These are phyloP conservation scores for Chaenodraco wilsoni DNA, from an alignment of 2,797 vertebrate genomes.

Conservation along the genomic window DNA sequence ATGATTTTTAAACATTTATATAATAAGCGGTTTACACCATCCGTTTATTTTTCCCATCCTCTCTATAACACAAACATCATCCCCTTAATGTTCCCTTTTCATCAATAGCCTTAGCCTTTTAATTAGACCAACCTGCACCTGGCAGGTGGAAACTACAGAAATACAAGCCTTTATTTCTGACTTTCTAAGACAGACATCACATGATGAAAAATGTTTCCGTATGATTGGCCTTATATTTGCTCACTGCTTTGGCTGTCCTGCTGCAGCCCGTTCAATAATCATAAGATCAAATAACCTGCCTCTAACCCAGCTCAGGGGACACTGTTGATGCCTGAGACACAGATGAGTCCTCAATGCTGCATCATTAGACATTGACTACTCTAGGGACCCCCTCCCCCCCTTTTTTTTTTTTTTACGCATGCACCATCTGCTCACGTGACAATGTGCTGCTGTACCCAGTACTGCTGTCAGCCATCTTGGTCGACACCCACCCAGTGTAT, in stretches of 20 bases:
- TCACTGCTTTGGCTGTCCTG: neutral
- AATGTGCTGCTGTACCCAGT: conserved; percentile 83
- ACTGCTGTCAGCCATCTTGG: conserved; percentile 98
- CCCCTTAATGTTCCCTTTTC: neutral
- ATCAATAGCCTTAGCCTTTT: neutral
- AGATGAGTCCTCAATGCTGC: conserved; percentile 55
- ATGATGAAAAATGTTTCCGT: neutral
- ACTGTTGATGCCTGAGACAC: conserved; percentile 49
- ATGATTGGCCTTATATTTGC: conserved; percentile 13
- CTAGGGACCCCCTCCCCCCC: conserved; percentile 72
- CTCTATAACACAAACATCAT: no score
- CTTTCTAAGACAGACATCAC: neutral
- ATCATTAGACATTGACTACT: conserved; percentile 82
- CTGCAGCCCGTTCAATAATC: conserved; percentile 30
- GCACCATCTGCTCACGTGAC: conserved; percentile 95
- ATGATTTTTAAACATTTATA: neutral
- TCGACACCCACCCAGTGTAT: conserved; percentile 93
- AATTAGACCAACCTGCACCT: neutral
- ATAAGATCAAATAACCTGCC: conserved; percentile 26
- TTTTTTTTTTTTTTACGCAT: conserved; percentile 70
- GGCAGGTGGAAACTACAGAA: neutral
- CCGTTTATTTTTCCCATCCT: neutral
- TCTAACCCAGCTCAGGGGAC: conserved; percentile 30
- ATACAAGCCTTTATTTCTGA: neutral
- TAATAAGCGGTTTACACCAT: neutral